Percentiles rank a stretch among this genome's conserved stretches.
Evolutionary conservation across 2,888 invertebrate species (phyloP).

Genomic region (Tetheella fluctuosa): DNA sequence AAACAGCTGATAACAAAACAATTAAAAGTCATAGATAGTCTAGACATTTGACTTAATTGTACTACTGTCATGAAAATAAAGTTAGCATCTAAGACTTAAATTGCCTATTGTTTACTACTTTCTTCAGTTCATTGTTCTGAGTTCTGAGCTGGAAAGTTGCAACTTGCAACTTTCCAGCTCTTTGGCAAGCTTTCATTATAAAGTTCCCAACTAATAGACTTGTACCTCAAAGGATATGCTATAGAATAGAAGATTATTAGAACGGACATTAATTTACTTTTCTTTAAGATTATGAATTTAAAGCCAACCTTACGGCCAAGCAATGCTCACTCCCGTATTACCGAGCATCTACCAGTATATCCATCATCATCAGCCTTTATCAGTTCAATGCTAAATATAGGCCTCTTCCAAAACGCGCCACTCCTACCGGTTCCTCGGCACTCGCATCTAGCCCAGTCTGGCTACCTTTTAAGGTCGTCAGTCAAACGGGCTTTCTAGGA

Average conservation of each 20-base stretch:
- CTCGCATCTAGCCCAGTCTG: no score
- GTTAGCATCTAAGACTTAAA: constrained; percentile 18
- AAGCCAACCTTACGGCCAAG: no score
- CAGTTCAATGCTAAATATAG: no score
- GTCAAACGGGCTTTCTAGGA: no score
- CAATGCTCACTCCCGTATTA: no score
- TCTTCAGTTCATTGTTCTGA: constrained; percentile 25
- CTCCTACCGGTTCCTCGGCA: no score
- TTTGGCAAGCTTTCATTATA: constrained; percentile 55
- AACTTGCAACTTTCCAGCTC: constrained; percentile 34
- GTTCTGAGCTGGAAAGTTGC: constrained; percentile 30
- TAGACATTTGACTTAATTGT: neutral
- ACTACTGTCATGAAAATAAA: constrained; percentile 15
- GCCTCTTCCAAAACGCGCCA: neutral
- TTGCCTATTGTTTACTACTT: constrained; percentile 37
- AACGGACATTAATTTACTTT: constrained; percentile 18
- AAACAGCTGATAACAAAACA: neutral
- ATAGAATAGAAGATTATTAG: constrained; percentile 37
- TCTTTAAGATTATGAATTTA: neutral
- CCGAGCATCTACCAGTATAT: no score
- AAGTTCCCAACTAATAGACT: constrained; percentile 45
- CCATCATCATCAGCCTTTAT: no score
- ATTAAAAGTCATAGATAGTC: neutral
- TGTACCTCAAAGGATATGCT: constrained; percentile 31
- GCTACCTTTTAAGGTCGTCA: no score